Conservation (phyloP, 2,888 invertebrate species). For the Nyleta sp. region DNA sequence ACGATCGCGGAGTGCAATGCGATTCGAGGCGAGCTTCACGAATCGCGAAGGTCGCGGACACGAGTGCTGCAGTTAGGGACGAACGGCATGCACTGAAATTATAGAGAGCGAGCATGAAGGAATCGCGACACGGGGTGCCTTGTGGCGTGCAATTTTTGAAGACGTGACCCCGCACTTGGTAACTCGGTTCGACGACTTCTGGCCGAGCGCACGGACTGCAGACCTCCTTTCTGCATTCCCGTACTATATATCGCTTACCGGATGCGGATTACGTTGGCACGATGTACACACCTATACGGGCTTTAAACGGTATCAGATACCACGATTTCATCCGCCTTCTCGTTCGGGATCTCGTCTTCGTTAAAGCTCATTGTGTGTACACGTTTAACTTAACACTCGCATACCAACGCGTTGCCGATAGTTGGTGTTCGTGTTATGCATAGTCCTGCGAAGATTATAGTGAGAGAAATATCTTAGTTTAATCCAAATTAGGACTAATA, state of each 20-base stretch:
- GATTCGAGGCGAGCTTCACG: conserved; percentile 56
- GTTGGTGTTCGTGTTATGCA: conserved; percentile 35
- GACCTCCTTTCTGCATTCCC: conserved; percentile 44
- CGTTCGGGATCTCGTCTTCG: conserved; percentile 53
- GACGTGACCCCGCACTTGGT: conserved; percentile 72
- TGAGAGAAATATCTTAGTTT: conserved; percentile 27
- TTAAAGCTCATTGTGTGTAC: conserved; percentile 55
- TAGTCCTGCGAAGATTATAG: conserved; percentile 30
- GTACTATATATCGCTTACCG: conserved; percentile 55
- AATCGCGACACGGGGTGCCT: conserved; percentile 71
- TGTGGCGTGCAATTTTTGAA: conserved; percentile 73
- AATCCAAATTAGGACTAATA: conserved; percentile 32
- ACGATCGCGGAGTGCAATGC: conserved; percentile 49
- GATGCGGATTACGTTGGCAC: conserved; percentile 55
- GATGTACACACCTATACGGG: conserved; percentile 46
- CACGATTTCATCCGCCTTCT: conserved; percentile 59
- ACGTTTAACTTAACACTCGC: conserved; percentile 28
- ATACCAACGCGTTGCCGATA: conserved; percentile 27
- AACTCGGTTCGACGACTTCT: conserved; percentile 63
- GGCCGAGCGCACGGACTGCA: conserved; percentile 35
- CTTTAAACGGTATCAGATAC: conserved; percentile 59
- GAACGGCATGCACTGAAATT: conserved; percentile 69
- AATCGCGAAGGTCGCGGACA: conserved; percentile 67
- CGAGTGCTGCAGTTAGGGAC: conserved; percentile 56
- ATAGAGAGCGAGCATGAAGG: conserved; percentile 69